These are phyloP conservation scores for Ephialtes manifestator DNA, from an alignment of 2,888 invertebrate species.

Conservation along the genomic window DNA sequence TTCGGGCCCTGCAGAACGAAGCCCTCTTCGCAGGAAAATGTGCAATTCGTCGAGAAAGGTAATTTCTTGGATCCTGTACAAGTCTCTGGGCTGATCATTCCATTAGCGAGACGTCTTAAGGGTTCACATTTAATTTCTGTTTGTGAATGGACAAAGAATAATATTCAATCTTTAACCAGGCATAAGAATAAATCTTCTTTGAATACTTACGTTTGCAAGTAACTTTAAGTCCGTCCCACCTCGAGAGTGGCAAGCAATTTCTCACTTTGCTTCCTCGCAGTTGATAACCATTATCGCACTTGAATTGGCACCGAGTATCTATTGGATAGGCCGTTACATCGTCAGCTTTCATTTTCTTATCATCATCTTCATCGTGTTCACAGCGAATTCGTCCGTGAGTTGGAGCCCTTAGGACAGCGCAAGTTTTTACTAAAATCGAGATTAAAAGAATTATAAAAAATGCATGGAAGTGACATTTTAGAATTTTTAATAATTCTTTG, in stretches of 20 bases:
- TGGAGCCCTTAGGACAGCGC: slow-evolving; percentile 87
- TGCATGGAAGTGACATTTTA: no score
- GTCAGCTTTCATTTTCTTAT: slow-evolving; percentile 63
- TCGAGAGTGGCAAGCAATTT: slow-evolving; percentile 89
- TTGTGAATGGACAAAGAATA: neutral
- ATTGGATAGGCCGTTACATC: slow-evolving; percentile 86
- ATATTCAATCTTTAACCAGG: slow-evolving; percentile 12
- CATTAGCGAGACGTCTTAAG: slow-evolving; percentile 87
- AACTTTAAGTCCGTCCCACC: slow-evolving; percentile 90
- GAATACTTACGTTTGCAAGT: slow-evolving; percentile 88
- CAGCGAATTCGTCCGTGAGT: slow-evolving; percentile 88
- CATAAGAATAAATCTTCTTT: no score
- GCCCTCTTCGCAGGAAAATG: slow-evolving; percentile 88
- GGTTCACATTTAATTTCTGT: slow-evolving; percentile 86
- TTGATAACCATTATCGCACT: slow-evolving; percentile 89
- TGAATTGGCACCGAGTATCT: slow-evolving; percentile 89
- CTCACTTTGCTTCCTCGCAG: slow-evolving; percentile 89
- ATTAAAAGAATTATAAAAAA: neutral
- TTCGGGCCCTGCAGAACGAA: slow-evolving; percentile 88
- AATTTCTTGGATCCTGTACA: slow-evolving; percentile 87
- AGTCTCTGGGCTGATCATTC: slow-evolving; percentile 86
- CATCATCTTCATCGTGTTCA: slow-evolving; percentile 84
- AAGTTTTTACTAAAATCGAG: slow-evolving; percentile 88
- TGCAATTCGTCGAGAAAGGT: slow-evolving; percentile 88
- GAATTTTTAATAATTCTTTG: neutral